Conservation (phyloP, 2,888 invertebrate species). For the Campaea margaritaria region DNA sequence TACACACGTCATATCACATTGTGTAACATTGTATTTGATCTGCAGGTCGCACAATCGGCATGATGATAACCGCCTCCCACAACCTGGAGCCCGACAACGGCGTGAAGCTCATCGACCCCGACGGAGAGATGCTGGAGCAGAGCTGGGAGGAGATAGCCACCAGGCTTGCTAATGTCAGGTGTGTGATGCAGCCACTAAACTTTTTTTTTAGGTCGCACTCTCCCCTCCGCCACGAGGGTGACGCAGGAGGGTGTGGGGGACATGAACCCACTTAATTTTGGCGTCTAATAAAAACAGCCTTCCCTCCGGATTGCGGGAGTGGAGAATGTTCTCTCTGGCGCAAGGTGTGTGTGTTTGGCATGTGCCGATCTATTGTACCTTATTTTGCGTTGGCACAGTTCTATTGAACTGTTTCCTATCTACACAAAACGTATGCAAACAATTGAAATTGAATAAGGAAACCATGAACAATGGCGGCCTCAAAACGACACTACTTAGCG, state of each 20-base stretch:
- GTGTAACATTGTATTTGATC: constrained; percentile 19
- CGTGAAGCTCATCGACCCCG: constrained; percentile 97
- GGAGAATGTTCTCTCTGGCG: too few relatives aligned
- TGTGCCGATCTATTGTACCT: too few relatives aligned
- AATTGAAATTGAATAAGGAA: constrained; percentile 14
- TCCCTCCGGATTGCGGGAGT: too few relatives aligned
- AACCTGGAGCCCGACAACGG: constrained; percentile 99
- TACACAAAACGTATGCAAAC: constrained; percentile 1
- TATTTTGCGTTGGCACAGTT: too few relatives aligned
- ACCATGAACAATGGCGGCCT: constrained; percentile 3
- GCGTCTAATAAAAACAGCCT: too few relatives aligned
- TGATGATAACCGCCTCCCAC: constrained; percentile 99
- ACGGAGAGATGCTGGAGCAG: constrained; percentile 97
- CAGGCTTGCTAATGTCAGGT: constrained; percentile 93
- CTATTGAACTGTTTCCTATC: too few relatives aligned
- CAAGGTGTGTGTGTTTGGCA: too few relatives aligned
- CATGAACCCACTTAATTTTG: too few relatives aligned
- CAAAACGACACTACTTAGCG: not conserved
- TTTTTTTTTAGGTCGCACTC: too few relatives aligned
- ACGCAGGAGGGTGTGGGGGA: too few relatives aligned
- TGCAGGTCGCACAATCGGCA: constrained; percentile 91
- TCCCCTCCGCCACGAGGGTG: too few relatives aligned
- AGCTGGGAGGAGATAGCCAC: constrained; percentile 97
- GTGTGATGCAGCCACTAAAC: constrained; percentile 28
- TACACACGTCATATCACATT: too few relatives aligned